A percentile compares a stretch with the other conserved stretches of the same genome.
Evolutionary conservation across 2,888 invertebrate genomes (phyloP).

Genomic region (Amiota communis): DNA sequence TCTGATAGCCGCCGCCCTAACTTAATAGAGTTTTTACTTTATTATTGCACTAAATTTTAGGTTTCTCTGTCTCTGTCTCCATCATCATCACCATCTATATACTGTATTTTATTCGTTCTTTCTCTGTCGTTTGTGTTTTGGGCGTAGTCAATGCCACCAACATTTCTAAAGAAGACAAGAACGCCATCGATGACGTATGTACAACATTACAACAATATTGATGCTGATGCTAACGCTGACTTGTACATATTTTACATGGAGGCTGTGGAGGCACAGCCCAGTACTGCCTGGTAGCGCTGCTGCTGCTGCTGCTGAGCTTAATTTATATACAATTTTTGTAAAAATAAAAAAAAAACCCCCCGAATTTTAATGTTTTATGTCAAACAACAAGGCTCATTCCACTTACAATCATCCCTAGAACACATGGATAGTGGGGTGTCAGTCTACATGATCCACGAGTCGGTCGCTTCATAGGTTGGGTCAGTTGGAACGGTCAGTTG

Average conservation of each 20-base stretch:
- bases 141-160: conserved; percentile 12
- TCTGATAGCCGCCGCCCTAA: background rate
- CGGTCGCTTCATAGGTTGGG: conserved; percentile 1
- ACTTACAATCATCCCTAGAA: background rate
- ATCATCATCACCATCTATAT: background rate
- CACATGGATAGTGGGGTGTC: background rate
- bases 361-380: too few relatives aligned
- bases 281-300: background rate
- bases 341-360: too few relatives aligned
- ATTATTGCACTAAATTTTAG: background rate
- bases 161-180: background rate
- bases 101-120: background rate
- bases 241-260: too few relatives aligned
- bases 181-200: conserved; percentile 7
- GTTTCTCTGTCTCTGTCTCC: background rate
- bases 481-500: background rate
- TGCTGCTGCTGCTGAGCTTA: background rate
- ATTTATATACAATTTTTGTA: background rate
- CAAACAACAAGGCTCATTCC: too few relatives aligned
- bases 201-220: background rate
- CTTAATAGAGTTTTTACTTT: conserved; percentile 1
- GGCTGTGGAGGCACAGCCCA: too few relatives aligned
- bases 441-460: too few relatives aligned
- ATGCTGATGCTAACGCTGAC: background rate
- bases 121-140: conserved; percentile 11